These are phyloP conservation scores for Panthera leo DNA, from an alignment of 2,113 vertebrate species.

Conservation along the genomic window DNA sequence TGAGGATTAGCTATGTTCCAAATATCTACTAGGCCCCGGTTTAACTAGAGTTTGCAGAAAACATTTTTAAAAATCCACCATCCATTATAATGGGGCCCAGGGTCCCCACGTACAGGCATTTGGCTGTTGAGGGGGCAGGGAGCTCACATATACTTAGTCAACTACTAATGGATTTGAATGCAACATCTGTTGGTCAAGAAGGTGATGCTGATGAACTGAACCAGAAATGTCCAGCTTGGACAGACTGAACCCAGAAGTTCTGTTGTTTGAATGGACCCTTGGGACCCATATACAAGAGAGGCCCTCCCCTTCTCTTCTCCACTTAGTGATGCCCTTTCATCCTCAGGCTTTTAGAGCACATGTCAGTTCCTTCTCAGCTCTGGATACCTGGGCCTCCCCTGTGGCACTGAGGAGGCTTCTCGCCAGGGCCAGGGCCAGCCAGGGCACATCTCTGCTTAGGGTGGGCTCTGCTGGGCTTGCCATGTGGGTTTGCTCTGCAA, in stretches of 20 bases:
- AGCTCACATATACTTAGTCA: background rate
- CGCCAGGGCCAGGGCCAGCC: background rate
- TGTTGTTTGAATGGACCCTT: background rate
- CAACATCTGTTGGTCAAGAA: background rate
- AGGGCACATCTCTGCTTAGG: background rate
- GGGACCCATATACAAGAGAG: background rate
- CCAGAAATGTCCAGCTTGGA: background rate
- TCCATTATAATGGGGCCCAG: background rate
- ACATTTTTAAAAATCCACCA: background rate
- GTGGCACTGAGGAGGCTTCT: background rate
- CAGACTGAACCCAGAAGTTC: background rate
- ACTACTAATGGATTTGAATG: background rate
- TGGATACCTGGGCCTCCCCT: background rate
- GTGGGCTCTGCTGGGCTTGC: background rate
- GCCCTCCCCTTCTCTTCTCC: background rate
- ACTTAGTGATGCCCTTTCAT: background rate
- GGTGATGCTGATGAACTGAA: background rate
- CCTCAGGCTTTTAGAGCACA: background rate
- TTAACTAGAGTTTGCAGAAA: background rate
- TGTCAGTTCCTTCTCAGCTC: background rate
- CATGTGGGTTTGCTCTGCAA: background rate
- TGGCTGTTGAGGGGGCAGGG: background rate
- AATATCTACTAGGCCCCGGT: background rate
- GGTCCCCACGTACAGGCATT: accelerated
- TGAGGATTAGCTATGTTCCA: background rate